A percentile compares a stretch with the other conserved stretches of the same genome.
phyloP scores from a whole-genome alignment of 2,797 vertebrate genomes.

The Acropternis orthonyx region DNA sequence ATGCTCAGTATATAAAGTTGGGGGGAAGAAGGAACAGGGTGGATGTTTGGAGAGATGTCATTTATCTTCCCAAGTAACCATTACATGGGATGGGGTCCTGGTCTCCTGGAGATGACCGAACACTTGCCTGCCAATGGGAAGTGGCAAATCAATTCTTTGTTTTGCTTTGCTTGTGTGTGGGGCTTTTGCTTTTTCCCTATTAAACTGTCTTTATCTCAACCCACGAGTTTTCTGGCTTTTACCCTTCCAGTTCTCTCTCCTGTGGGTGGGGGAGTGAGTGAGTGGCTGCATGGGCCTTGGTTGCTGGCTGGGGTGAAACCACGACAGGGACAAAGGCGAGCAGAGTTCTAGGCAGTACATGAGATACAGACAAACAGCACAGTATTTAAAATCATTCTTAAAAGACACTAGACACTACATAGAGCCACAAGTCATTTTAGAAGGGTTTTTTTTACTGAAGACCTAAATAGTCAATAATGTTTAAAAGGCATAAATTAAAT shows the following conservation, averaged over 20 bases:
- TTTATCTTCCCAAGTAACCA: background rate
- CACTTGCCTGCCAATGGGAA: background rate
- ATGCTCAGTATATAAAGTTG: background rate
- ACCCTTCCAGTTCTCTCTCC: background rate
- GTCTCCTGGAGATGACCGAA: background rate
- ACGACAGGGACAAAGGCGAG: background rate
- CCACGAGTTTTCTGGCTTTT: background rate
- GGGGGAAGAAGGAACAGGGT: background rate
- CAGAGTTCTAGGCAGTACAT: background rate
- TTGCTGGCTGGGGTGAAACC: background rate
- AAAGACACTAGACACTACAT: background rate
- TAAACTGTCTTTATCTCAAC: background rate
- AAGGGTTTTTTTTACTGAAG: background rate
- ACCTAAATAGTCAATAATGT: background rate
- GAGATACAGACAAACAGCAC: accelerated
- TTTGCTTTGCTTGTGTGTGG: background rate
- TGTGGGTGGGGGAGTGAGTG: background rate
- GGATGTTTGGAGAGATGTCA: background rate
- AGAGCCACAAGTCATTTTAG: background rate
- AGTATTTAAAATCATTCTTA: background rate
- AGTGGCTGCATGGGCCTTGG: background rate
- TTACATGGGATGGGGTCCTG: background rate
- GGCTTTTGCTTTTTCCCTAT: background rate
- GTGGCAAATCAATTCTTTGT: background rate
- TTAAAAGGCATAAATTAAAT: background rate